Base-by-base conservation (phyloP, 1,140 invertebrate genomes). In the Microplitis mediator region DNA sequence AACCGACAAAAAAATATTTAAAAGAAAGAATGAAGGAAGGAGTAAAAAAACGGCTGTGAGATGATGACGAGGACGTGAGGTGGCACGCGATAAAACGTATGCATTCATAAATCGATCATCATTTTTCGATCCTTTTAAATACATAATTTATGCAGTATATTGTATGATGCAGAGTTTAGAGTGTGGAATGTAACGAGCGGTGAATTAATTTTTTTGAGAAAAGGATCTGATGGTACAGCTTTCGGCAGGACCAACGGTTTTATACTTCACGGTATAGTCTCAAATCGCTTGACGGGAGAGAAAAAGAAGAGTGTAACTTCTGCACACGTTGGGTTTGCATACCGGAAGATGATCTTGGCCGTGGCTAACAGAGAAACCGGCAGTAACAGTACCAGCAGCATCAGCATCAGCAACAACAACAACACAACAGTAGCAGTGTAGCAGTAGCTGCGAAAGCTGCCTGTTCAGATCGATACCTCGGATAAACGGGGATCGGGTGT, bases 401-500 rank as follows among this genome's bases (percentile, higher is more conserved):
- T 13, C 36, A 8, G 60, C 16, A 51, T 13, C 45, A 35, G 14
- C 9, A 32, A 35, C 11, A 16, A 34, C 16, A 52, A 31, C 13
- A 58, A 23, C 23, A 23, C 23, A 23, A 23, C 23, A 23, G 23
- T 23, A 23, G 23, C 23, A 23, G 54, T 39, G 60, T 31, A 32
- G 56, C 54, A 71, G 62, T 61, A 71, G 69, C 50, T 45, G 39
- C 39, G 39, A 45, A 45, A 32, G 50, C 14, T 52, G 45, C 61
- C n/a, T 64, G 51, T 51, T 64, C 32, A 65, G 69, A 65, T 71
- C 69, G 69, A 71, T 71, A 54, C 62, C 32, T 63, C 32, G 69
- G 61, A 71, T 71, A 71, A 71, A 71, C 61, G 62, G 39, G 61
- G 69, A 71, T 71, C 69, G 62, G 69, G 69, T 71, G 62, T 71